Evolutionary conservation across 2,113 vertebrate species (phyloP).

Genomic region (Lophotis ruficrista): DNA sequence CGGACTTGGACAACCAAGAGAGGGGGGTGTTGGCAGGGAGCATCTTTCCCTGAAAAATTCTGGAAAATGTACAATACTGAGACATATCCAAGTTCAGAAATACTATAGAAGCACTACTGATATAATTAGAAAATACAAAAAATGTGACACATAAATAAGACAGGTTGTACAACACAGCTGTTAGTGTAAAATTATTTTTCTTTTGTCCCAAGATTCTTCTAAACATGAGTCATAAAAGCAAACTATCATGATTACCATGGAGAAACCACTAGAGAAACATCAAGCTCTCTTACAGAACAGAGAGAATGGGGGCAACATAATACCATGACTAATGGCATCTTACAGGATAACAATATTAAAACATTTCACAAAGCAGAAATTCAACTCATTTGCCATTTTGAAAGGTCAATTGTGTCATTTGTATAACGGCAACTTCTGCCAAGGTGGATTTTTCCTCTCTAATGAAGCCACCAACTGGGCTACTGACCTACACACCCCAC

Average conservation of each 20-base stretch:
- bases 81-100: background rate
- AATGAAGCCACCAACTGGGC: background rate
- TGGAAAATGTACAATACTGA: conserved; percentile 25
- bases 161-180: background rate
- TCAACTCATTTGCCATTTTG: background rate
- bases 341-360: background rate
- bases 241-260: background rate
- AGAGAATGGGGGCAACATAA: background rate
- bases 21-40: conserved; percentile 48
- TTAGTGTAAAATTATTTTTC: background rate
- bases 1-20: conserved; percentile 61
- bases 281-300: background rate
- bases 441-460: background rate
- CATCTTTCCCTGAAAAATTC: conserved; percentile 77
- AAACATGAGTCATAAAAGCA: background rate
- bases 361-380: background rate
- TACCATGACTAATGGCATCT: background rate
- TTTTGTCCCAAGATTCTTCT: background rate
- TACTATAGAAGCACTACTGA: background rate
- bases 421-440: background rate
- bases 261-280: background rate
- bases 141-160: background rate
- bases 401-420: background rate
- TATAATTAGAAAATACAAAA: background rate
- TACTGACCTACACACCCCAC: background rate